Conservation (phyloP, 1,140 invertebrate genomes). For the Neodiprion pinetum region DNA sequence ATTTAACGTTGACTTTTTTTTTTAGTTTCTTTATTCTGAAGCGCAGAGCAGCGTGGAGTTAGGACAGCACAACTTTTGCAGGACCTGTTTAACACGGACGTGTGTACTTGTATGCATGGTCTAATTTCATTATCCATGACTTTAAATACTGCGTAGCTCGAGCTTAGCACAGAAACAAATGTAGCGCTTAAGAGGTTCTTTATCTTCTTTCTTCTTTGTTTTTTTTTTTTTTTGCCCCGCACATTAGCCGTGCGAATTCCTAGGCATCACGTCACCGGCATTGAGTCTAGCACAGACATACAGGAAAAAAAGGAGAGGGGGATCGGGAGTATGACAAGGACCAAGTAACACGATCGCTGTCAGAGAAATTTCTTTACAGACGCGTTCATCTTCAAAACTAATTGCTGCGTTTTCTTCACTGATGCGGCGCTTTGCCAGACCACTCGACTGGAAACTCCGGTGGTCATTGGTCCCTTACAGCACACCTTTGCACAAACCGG, state of each 20-base stretch:
- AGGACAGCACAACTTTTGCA: background rate
- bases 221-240: background rate
- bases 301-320: background rate
- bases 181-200: too few relatives aligned
- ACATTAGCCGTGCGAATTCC: constrained; percentile 5
- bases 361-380: background rate
- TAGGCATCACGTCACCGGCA: background rate
- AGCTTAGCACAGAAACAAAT: background rate
- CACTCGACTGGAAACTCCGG: too few relatives aligned
- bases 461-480: too few relatives aligned
- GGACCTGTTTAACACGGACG: background rate
- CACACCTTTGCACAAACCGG: too few relatives aligned
- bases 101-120: background rate
- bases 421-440: background rate
- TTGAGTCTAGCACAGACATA: background rate
- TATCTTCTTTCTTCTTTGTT: too few relatives aligned
- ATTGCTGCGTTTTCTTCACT: background rate
- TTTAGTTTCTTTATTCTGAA: background rate
- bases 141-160: background rate
- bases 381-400: background rate
- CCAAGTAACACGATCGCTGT: background rate
- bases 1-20: background rate
- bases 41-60: background rate
- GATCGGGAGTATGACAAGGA: background rate
- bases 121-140: background rate